Conservation (phyloP, 37 sponge, comb jelly and placozoan species). For the Halisarca cf. caerulea region DNA sequence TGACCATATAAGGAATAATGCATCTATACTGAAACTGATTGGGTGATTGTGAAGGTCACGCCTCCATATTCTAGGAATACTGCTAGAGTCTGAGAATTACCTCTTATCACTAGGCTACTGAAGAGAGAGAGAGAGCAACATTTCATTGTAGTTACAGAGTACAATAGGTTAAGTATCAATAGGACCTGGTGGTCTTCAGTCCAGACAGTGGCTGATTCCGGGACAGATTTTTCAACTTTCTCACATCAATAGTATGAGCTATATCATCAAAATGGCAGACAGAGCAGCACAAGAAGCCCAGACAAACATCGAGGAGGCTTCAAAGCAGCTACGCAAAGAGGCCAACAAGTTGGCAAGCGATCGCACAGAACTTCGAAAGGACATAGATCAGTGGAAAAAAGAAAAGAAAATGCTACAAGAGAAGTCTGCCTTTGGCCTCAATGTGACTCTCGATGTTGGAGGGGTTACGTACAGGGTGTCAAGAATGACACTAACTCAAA, state of each 20-base stretch:
- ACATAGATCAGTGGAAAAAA: not conserved
- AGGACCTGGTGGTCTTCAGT: too few species aligned
- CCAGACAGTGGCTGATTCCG: too few species aligned
- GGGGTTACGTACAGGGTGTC: constrained; percentile 14
- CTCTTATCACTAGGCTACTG: too few species aligned
- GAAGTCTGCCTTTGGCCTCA: constrained; percentile 25
- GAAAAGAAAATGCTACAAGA: constrained; percentile 17
- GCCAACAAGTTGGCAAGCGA: not conserved
- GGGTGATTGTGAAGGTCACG: too few species aligned
- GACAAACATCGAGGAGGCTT: constrained; percentile 5
- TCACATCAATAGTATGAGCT: constrained; percentile 7
- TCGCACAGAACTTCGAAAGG: not conserved
- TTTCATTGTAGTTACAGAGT: too few species aligned
- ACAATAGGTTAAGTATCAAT: too few species aligned
- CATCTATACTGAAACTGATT: too few species aligned
- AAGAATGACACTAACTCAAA: constrained; percentile 5
- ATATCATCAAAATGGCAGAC: not conserved
- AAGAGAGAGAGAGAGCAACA: too few species aligned
- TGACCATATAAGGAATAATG: too few species aligned
- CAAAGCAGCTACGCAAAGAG: not conserved
- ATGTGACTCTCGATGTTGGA: constrained; percentile 26
- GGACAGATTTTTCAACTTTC: too few species aligned
- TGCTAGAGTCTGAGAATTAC: too few species aligned
- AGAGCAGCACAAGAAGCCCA: constrained; percentile 7
- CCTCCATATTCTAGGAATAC: too few species aligned